These are phyloP conservation scores for Drosophila nigrodunni DNA, from an alignment of 1,140 invertebrate species.

Conservation along the genomic window DNA sequence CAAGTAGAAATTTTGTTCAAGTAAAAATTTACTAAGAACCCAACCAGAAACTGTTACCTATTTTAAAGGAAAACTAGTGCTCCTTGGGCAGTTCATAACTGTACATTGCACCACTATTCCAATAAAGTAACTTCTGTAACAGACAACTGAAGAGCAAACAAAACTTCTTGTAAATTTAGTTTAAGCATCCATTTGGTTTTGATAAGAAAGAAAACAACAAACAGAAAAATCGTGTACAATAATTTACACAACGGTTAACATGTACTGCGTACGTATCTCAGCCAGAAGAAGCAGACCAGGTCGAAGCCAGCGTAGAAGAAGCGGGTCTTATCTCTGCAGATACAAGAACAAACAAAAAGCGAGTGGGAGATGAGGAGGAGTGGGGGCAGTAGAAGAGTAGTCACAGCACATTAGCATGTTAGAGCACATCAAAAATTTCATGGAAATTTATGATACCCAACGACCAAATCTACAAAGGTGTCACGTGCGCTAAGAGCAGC, in stretches of 20 bases:
- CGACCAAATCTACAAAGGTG: slow-evolving; percentile 62
- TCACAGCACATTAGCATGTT: slow-evolving; percentile 70
- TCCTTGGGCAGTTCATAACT: not conserved
- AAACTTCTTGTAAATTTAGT: slow-evolving; percentile 13
- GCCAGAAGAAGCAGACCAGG: slow-evolving; percentile 9
- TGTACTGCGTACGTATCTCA: slow-evolving; percentile 18
- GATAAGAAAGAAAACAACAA: slow-evolving; percentile 57
- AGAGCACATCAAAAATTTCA: slow-evolving; percentile 68
- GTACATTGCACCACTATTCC: slow-evolving; percentile 3
- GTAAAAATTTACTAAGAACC: no score
- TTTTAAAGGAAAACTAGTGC: no score
- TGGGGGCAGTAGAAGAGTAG: not conserved
- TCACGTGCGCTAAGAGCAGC: slow-evolving; percentile 65
- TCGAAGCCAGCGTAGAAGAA: slow-evolving; percentile 13
- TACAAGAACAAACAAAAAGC: not conserved
- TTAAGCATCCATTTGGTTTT: slow-evolving; percentile 40
- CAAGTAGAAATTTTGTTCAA: no score
- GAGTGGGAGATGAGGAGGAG: not conserved
- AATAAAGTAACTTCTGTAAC: not conserved
- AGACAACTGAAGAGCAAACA: not conserved
- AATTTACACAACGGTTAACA: slow-evolving; percentile 65
- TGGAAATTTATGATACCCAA: slow-evolving; percentile 74
- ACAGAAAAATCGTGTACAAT: slow-evolving; percentile 53
- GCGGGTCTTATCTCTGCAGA: not conserved
- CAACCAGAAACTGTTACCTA: no score